Base-by-base conservation (phyloP, 2,888 invertebrate species). In the Meliscaeva auricollis region DNA sequence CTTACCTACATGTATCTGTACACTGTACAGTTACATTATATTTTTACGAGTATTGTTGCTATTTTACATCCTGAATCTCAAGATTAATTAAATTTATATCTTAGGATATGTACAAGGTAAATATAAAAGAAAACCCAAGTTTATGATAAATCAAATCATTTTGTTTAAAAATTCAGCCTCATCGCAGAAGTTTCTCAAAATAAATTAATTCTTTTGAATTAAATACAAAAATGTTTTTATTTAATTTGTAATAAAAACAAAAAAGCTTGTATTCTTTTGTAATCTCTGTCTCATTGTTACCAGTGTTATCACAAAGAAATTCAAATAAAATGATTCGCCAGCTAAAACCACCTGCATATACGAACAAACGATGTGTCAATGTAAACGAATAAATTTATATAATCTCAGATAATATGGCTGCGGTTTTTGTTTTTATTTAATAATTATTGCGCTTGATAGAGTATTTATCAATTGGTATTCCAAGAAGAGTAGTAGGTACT, bases 381-480 rank as follows among this genome's bases (percentile, higher is more conserved):
- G 26, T 26, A 26, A 26, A 26, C 26, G 4, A 26, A 3, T 26
- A 4, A 26, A 26, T 26, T 26, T 26, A 26, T 73, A 73, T 60
- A 82, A 69, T 41, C 32, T 9, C 9, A 20, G 50, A 58, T 60
- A 60, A 78, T 4, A 15, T 20, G 52, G 38, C 72, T 30, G 52
- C 20, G 11, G 9, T 38, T 38, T 17, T 64, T 75, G 13, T 69
- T 69, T 46, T n/a, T 7, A n/a, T 50, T 22, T 26, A 56, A 50
- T 74, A 50, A 38, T 75, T 44, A 32, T 60, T 38, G 60, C 38
- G 17, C 30, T 58, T 50, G 44, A 72, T 72, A 64, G 22, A 2
- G 26, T 22, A 48, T n/a, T 30, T 17, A 52, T 69, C 62, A 79
- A 75, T 84, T 84, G 44, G 48, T 75, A 84, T 84, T 84, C 83